Evolutionary conservation across 2,797 vertebrate genomes (phyloP).

Genomic region (Calcarius lapponicus): DNA sequence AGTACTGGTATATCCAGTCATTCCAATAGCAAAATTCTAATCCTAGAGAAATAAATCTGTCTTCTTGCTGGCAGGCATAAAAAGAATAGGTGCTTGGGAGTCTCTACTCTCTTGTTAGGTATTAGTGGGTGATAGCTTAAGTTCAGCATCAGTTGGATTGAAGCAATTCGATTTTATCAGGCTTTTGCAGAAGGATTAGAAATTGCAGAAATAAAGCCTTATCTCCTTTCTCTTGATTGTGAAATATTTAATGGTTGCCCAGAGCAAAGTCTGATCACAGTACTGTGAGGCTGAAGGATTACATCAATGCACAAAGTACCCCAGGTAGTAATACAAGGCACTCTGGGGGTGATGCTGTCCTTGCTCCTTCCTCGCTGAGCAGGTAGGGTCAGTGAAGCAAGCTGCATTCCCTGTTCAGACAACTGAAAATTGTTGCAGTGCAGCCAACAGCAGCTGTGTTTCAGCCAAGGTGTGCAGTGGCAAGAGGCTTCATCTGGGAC

Average conservation of each 20-base stretch:
- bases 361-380: neutral
- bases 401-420: neutral
- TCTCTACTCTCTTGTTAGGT: neutral
- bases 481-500: neutral
- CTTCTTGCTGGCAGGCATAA: slow-evolving; percentile 10
- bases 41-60: slow-evolving; percentile 42
- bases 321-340: neutral
- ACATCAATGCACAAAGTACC: neutral
- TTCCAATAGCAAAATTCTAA: slow-evolving; percentile 58
- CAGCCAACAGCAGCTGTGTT: neutral
- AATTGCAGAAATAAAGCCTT: neutral
- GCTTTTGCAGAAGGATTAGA: neutral
- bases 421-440: neutral
- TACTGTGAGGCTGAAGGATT: neutral
- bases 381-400: neutral
- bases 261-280: neutral
- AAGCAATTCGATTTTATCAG: slow-evolving; percentile 22
- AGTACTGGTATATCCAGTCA: slow-evolving; percentile 48
- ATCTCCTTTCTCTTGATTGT: slow-evolving; percentile 5
- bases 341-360: neutral
- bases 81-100: slow-evolving; percentile 1
- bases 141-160: neutral
- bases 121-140: neutral
- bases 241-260: neutral
- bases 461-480: neutral